Evolutionary conservation across 2,888 invertebrate species (phyloP).

Genomic region (Hipparchia semele): DNA sequence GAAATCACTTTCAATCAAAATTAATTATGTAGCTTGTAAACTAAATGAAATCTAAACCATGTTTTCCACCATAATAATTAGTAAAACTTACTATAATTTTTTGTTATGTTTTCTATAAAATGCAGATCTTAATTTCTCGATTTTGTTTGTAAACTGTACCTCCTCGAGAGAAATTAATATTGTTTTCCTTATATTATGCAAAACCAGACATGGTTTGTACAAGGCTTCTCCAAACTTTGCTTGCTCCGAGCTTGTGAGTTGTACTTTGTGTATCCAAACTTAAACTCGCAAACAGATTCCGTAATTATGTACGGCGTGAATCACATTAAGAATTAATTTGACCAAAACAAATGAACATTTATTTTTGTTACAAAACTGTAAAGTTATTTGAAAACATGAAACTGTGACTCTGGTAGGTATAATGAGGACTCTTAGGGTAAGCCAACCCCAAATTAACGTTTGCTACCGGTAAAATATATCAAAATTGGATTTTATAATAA

Average conservation of each 20-base stretch:
- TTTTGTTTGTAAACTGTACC: conserved; percentile 5
- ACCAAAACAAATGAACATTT: not conserved
- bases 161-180: conserved; percentile 29
- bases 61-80: no score
- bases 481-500: no score
- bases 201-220: conserved; percentile 18
- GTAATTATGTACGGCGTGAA: conserved; percentile 7
- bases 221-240: conserved; percentile 16
- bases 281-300: not conserved
- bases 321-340: not conserved
- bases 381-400: not conserved
- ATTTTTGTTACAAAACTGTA: not conserved
- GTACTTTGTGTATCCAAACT: conserved; percentile 10
- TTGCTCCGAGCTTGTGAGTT: not conserved
- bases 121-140: no score
- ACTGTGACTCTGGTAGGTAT: not conserved
- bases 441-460: no score
- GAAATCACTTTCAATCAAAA: no score
- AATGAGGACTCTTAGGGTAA: no score
- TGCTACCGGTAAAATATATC: no score
- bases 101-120: no score
- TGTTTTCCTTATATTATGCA: conserved; percentile 32
- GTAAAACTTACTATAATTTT: no score
- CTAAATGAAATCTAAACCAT: no score
- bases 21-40: no score